Evolutionary conservation across 2,888 invertebrate species (phyloP).

Genomic region (Pharmacophagus antenor): DNA sequence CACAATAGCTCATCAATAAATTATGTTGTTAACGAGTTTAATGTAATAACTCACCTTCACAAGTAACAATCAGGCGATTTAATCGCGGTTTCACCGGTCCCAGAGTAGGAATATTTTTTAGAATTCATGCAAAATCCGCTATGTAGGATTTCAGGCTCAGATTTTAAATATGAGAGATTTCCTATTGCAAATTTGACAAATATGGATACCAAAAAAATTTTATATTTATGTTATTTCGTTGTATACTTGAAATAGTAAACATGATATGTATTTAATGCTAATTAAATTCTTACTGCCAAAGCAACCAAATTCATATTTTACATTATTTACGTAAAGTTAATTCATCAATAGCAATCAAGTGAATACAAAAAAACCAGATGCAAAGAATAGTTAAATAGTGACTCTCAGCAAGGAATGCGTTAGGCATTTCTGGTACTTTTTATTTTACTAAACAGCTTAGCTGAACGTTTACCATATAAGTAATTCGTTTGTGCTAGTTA

Average conservation of each 20-base stretch:
- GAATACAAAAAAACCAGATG: no score
- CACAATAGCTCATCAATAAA: constrained; percentile 20
- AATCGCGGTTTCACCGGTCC: constrained; percentile 48
- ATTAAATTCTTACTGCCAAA: no score
- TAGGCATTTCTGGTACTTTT: no score
- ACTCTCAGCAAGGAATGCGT: no score
- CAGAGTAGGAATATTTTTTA: constrained; percentile 52
- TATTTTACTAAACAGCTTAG: no score
- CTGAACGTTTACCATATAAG: no score
- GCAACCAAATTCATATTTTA: no score
- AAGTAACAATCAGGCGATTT: constrained; percentile 57
- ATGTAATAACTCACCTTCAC: constrained; percentile 57
- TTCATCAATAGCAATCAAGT: no score
- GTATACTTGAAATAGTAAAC: background rate
- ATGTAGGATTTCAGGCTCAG: constrained; percentile 22
- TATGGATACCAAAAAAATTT: background rate
- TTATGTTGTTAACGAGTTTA: constrained; percentile 32
- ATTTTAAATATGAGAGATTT: background rate
- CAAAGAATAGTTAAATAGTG: no score
- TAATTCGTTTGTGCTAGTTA: no score
- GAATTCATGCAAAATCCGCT: constrained; percentile 7
- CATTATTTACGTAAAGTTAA: no score
- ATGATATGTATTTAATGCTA: no score
- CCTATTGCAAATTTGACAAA: background rate
- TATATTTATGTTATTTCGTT: background rate